These are phyloP conservation scores for Temnopleurus reevesii DNA, from an alignment of 53 echinoderm and acorn worm species.

Conservation along the genomic window DNA sequence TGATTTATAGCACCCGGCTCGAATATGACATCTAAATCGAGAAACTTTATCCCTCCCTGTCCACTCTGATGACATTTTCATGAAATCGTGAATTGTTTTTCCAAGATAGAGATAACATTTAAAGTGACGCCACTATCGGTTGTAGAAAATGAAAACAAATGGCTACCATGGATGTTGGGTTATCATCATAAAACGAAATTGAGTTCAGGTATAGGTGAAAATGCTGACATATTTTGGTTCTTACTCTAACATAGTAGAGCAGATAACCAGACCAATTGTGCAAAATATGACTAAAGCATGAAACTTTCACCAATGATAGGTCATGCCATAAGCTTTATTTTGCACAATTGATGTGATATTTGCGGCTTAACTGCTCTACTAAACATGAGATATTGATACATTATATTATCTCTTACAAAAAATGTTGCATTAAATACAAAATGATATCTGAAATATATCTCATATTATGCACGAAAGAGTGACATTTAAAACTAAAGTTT, in stretches of 20 bases:
- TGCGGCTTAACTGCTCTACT: too few species aligned
- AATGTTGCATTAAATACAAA: background rate
- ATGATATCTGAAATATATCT: too few species aligned
- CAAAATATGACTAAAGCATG: too few species aligned
- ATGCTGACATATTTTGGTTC: background rate
- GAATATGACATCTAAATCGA: background rate
- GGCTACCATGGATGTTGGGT: background rate
- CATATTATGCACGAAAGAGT: too few species aligned
- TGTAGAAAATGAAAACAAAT: background rate
- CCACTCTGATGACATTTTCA: background rate
- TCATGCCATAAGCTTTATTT: too few species aligned
- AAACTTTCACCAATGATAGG: too few species aligned
- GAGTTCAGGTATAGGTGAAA: background rate
- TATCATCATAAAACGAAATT: background rate
- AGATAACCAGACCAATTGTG: too few species aligned
- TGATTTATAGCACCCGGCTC: background rate
- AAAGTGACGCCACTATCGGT: background rate
- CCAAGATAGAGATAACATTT: background rate
- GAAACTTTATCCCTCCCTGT: background rate
- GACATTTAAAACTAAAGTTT: too few species aligned
- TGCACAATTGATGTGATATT: too few species aligned
- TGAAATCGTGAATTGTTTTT: background rate
- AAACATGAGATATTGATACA: background rate
- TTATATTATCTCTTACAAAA: background rate
- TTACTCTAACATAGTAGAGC: too few species aligned